Evolutionary conservation across 30 jellyfish, hydroid and myxozoan species (phyloP), one percentile per base, ranked within the genome.

Genomic region (Pelagia noctiluca): DNA sequence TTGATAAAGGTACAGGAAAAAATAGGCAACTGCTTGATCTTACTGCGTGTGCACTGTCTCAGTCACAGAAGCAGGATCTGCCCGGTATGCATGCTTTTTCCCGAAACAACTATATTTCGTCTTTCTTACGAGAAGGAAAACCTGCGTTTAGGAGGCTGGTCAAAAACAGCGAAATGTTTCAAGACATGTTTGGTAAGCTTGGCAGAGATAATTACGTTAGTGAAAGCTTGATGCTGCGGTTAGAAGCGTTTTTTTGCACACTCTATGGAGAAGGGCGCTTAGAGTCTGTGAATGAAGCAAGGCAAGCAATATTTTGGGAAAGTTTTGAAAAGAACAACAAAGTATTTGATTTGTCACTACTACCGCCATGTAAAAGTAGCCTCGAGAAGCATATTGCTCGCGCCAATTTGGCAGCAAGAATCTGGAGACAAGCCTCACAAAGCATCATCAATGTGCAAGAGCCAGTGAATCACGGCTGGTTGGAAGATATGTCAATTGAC

Each of bases 281-380:
- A 23, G 21, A 75, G 8, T 70, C 75, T 70, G 83, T 70, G 32
- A 74, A 70, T 70, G 75, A 70, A 8, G 83, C 74, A n/a, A n/a
- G n/a, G n/a, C n/a, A n/a, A n/a, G n/a, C n/a, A n/a, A n/a, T n/a
- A n/a, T n/a, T n/a, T n/a, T 12, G 75, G 69, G 2, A 12, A 19
- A 19, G 28, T 2, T 74, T 74, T 30, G 50, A n/a, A 16, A 42
- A 30, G 29, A 81, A 74, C 49, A 24, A 74, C 25, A 48, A 48
- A 48, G 35, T 74, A 22, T 38, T 49, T 3, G 86, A 74, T 74
- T 49, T 38, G 2, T 38, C 86, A 1, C 22, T 74, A 2, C 50
- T 74, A 21, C 78, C 52, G 7, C 86, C 66, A 23, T 74, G 86
- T 47, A 74, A 30, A 22, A 48, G 33, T 50, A 74, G 78, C 82